Evolutionary conservation across 2,113 vertebrate species (phyloP), one percentile per base, ranked within the genome.

Genomic region (Sinocyclocheilus anshuiensis): DNA sequence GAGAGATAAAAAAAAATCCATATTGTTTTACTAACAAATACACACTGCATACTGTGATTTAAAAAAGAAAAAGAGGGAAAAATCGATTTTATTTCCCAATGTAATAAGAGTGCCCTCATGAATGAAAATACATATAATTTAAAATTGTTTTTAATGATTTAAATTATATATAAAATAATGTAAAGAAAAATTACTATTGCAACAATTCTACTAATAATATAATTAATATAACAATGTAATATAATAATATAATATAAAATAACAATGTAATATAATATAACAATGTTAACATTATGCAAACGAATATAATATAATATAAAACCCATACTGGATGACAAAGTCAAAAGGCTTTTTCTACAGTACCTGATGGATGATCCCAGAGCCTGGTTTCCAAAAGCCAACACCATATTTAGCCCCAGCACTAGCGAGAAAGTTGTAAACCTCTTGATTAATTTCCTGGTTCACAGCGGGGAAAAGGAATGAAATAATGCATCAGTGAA

Each of bases 311-410:
- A 48, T 48, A 48, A 48, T 45, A 45, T 4, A 55, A 61, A 61
- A n/a, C 20, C 3, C 7, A n/a, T 61, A 69, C 67, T 26, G 11
- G 36, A 26, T 15, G 39, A 81, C 5, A 4, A 81, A 12, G 4
- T 12, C 29, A 63, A 16, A 29, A 48, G 9, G 0, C 2, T 16
- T 7, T n/a, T 57, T 76, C 91, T 91, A 26, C 7, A 36, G 39
- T 88, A 99, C 98, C 97, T 99, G 98, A 91, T 99, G 98, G 91
- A 99, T 99, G 91, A 99, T 99, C 90, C 98, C 98, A 1, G 98
- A 99, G 4, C 98, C 98, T 29, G 98, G 98, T 93, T 96, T 98
- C 98, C 98, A 99, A 93, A 99, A 99, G 84, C 98, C 98, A 69
- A 99, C 98, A 24, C 98, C 97, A 53, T 99, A 99, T 87, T 99